Base-by-base conservation (phyloP, 2,797 vertebrate genomes). In the Artibeus lituratus region DNA sequence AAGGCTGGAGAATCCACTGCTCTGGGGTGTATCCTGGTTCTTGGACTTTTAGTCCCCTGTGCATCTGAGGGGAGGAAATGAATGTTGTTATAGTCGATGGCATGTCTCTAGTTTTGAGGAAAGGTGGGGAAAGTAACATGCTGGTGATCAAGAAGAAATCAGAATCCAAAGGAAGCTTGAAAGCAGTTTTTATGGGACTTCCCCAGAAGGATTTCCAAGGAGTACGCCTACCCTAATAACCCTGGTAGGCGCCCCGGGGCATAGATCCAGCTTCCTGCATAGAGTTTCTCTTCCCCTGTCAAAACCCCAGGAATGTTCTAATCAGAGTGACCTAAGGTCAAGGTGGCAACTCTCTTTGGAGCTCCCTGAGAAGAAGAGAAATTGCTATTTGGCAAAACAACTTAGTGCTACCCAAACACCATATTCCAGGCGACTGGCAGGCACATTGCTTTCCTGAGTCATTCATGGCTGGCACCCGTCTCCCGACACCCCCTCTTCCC, bases 301-400 rank as follows among this genome's bases (percentile, higher is more conserved):
- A 0, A 80, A 57, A 11, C 10, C 1, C 37, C 11, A 37, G 57
- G 53, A 92, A 44, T 49, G 55, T 82, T 81, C 84, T 92, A 18
- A 35, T 49, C 62, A 0, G 0, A 47, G 76, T 62, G 0, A 1
- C 15, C 10, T 3, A 12, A n/a, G 16, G 37, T 35, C 72, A 51
- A 39, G 0, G 0, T 0, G 3, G 59, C 1, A 12, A 12, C 55
- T 55, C 65, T 65, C 84, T 83, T 86, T 95, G 3, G 1, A 42
- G 42, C 55, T 84, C 87, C 22, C 59, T 19, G 32, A 19, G 35
- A 53, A 86, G 88, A 82, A 74, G 82, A 87, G 51, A 87, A 76
- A 76, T 44, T 39, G 53, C 24, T 76, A 55, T 84, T 94, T 10
- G 59, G 32, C 5, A 24, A 88, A 90, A 91, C 32, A 67, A 29